Conservation (phyloP, 2,888 invertebrate genomes). For the Tetranychus piercei region DNA sequence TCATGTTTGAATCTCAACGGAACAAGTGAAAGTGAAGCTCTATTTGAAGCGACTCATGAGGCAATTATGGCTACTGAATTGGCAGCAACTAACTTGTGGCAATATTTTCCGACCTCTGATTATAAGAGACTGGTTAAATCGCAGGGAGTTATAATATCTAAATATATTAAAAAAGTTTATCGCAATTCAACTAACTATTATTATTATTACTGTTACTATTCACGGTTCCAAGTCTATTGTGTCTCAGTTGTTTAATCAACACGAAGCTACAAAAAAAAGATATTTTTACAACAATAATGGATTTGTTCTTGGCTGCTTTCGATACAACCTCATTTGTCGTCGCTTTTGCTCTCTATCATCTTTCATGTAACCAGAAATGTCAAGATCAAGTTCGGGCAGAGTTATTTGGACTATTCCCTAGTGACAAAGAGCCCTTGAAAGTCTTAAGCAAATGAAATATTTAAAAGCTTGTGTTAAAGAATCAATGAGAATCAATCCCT, state of each 20-base stretch:
- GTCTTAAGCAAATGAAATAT: constrained; percentile 46
- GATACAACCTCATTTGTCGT: constrained; percentile 68
- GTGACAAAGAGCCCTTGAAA: constrained; percentile 33
- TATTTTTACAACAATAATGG: constrained; percentile 61
- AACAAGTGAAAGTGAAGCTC: background rate
- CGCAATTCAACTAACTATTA: background rate
- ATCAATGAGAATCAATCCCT: constrained; percentile 47
- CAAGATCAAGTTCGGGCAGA: constrained; percentile 53
- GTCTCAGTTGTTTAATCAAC: constrained; percentile 47
- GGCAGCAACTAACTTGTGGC: constrained; percentile 47
- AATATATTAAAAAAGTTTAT: constrained; percentile 17
- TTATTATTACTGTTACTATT: no score
- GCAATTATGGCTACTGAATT: constrained; percentile 50
- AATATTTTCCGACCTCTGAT: constrained; percentile 43
- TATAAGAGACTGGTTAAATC: constrained; percentile 24
- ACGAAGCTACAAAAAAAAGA: constrained; percentile 54
- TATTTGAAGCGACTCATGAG: constrained; percentile 42
- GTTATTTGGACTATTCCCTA: constrained; percentile 40
- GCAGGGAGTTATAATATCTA: constrained; percentile 23
- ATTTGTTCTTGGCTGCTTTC: constrained; percentile 63
- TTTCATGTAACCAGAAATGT: constrained; percentile 47
- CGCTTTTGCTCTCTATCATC: constrained; percentile 57
- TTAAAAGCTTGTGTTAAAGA: constrained; percentile 64
- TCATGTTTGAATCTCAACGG: background rate
- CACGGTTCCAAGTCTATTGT: constrained; percentile 35